A percentile compares a stretch with the other conserved stretches of the same genome.
These are phyloP conservation scores for Diorhabda sublineata DNA, from an alignment of 1,140 invertebrate species.

Conservation along the genomic window DNA sequence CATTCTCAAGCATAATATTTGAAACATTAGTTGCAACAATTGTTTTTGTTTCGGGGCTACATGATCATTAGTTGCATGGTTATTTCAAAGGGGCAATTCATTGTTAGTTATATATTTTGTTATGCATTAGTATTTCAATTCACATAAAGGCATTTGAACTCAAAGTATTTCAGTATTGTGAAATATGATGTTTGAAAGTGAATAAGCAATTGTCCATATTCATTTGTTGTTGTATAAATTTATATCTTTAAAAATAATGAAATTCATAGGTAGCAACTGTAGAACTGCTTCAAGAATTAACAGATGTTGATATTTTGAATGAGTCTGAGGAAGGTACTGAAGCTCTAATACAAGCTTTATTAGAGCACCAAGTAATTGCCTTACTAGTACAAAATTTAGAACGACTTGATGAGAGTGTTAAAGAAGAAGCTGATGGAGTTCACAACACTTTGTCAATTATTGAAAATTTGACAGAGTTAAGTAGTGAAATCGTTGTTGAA, in stretches of 20 bases:
- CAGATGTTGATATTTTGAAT: slow-evolving; percentile 92
- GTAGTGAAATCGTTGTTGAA: slow-evolving; percentile 76
- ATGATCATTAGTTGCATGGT: no score
- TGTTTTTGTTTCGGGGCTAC: no score
- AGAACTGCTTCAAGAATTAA: slow-evolving; percentile 74
- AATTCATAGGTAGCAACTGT: slow-evolving; percentile 39
- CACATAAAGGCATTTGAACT: no score
- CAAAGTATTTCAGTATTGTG: no score
- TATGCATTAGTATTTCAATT: no score
- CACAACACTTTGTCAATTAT: slow-evolving; percentile 84
- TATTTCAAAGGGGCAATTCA: no score
- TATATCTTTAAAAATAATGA: background rate
- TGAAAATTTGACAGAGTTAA: slow-evolving; percentile 90
- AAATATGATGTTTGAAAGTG: no score
- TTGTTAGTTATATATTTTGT: no score
- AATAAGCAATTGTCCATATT: no score
- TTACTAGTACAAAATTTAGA: slow-evolving; percentile 90
- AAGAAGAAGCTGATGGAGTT: slow-evolving; percentile 95
- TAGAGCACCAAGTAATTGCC: slow-evolving; percentile 88
- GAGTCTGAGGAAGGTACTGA: slow-evolving; percentile 83
- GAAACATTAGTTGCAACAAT: no score
- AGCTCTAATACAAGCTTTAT: slow-evolving; percentile 69
- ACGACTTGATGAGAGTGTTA: slow-evolving; percentile 86
- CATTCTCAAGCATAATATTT: no score
- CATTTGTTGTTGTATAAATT: no score